Evolutionary conservation across 2,888 invertebrate species (phyloP).

Genomic region (Andrena flavipes): DNA sequence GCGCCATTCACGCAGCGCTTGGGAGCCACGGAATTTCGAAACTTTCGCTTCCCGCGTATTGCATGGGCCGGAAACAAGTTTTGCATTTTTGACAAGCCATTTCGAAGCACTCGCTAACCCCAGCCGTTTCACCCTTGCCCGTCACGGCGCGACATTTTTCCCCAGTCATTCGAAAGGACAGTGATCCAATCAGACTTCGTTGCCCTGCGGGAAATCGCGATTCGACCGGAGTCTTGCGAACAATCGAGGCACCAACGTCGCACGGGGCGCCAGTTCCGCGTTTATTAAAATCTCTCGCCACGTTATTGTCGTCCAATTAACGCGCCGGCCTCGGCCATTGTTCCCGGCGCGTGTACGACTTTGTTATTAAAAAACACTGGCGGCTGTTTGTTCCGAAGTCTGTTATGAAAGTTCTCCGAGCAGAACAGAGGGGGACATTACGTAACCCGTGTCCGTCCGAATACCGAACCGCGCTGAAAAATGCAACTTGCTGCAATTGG

Average conservation of each 20-base stretch:
- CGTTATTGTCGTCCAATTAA: constrained; percentile 24
- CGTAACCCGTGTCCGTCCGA: not conserved
- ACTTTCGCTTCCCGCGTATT: constrained; percentile 18
- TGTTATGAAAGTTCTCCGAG: not conserved
- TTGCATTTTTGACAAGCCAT: constrained; percentile 31
- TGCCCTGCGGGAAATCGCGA: not conserved
- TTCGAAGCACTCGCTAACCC: constrained; percentile 3
- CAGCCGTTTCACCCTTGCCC: not conserved
- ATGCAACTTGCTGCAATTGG: constrained; percentile 34
- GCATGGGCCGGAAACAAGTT: constrained; percentile 4
- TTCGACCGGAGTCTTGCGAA: not conserved
- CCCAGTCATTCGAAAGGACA: not conserved
- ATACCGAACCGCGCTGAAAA: constrained; percentile 17
- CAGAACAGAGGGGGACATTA: constrained; percentile 4
- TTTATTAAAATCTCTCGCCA: not conserved
- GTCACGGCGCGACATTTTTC: constrained; percentile 8
- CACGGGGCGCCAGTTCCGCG: not conserved
- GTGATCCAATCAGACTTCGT: constrained; percentile 8
- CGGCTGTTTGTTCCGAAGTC: constrained; percentile 6
- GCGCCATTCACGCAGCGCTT: constrained; percentile 15
- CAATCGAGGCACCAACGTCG: not conserved
- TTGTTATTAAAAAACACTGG: not conserved
- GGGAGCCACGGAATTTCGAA: constrained; percentile 17
- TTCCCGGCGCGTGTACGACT: not conserved
- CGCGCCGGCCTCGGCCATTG: not conserved